A percentile compares a stretch with the other conserved stretches of the same genome.
These are phyloP conservation scores for Eidolon dupreanum DNA, from an alignment of 2,797 vertebrate genomes.

Conservation along the genomic window DNA sequence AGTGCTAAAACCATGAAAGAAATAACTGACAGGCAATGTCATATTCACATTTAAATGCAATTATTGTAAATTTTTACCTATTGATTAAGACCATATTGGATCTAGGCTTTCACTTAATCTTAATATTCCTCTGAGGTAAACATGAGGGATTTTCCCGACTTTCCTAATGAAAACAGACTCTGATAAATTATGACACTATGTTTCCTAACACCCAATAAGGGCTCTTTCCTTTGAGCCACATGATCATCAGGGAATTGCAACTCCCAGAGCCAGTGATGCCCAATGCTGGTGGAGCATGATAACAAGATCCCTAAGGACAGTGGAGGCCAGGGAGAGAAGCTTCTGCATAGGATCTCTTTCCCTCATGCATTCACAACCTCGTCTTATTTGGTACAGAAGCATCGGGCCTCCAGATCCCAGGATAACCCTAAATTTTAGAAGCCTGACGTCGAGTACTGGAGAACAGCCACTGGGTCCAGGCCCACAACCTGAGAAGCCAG, in stretches of 20 bases:
- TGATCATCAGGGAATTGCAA: neutral
- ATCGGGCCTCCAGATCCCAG: neutral
- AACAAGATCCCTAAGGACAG: neutral
- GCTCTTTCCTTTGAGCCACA: neutral
- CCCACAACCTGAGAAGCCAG: neutral
- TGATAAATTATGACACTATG: neutral
- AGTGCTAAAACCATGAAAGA: neutral
- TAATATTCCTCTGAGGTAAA: slow-evolving; percentile 24
- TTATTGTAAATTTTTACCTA: neutral
- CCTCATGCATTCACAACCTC: neutral
- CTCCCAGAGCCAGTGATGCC: neutral
- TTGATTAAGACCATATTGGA: slow-evolving; percentile 7
- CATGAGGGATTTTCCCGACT: neutral
- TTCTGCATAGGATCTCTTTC: neutral
- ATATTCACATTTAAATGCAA: neutral
- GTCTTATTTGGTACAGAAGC: slow-evolving; percentile 17
- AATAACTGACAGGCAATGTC: neutral
- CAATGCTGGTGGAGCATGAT: neutral
- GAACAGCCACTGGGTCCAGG: neutral
- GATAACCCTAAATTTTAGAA: neutral
- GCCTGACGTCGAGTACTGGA: neutral
- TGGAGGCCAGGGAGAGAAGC: neutral
- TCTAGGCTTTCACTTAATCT: neutral
- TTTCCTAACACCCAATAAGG: neutral
- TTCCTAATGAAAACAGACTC: slow-evolving; percentile 31